Base-by-base conservation (phyloP, 2,113 vertebrate species). In the Hydrolagus affinis region DNA sequence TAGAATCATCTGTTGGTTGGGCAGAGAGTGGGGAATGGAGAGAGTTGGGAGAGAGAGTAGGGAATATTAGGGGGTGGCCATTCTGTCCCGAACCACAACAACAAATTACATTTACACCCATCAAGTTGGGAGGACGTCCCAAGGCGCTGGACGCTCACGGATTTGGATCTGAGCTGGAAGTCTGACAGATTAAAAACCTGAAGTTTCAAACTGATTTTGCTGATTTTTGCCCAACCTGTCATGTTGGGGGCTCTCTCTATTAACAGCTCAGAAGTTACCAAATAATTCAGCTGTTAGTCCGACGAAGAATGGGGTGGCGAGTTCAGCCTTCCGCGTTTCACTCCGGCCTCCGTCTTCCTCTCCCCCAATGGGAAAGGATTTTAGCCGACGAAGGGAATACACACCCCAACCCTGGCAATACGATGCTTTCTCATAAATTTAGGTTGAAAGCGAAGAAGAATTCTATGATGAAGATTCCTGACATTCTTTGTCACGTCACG, bases 1-100 rank as follows among this genome's bases (percentile, higher is more conserved):
- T 83, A 19, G n/a, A 83, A 9, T 83, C 78, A 83, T 66, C 77
- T 64, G 60, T 25, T 64, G 77, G 59, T 80, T n/a, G 78, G 78
- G 78, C 25, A 60, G 23, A 80, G 23, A 74, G 7, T 56, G 32
- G 23, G 60, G 19, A 30, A 28, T 83, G 66, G 64, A 25, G 66
- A 83, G 44, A 44, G 44, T 44, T 3, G 44, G 44, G 44, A 44
- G 64, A 25, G 66, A 83, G 44, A 44, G 44, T 44, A 44, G 44
- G 44, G 44, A 44, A 44, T 44, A 44, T 44, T 44, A 83, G 78
- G 30, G 25, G 1, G 8, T 23, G 66, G 62, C 60, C 17, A 68
- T 68, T 66, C 66, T 32, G 28, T 21, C 78, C 64, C 15, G 62
- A 44, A 44, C 44, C 1, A 6, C 44, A 44, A 44, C 44, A 44